Base-by-base conservation (phyloP, 2,113 vertebrate genomes). In the Phrynocephalus versicolor region DNA sequence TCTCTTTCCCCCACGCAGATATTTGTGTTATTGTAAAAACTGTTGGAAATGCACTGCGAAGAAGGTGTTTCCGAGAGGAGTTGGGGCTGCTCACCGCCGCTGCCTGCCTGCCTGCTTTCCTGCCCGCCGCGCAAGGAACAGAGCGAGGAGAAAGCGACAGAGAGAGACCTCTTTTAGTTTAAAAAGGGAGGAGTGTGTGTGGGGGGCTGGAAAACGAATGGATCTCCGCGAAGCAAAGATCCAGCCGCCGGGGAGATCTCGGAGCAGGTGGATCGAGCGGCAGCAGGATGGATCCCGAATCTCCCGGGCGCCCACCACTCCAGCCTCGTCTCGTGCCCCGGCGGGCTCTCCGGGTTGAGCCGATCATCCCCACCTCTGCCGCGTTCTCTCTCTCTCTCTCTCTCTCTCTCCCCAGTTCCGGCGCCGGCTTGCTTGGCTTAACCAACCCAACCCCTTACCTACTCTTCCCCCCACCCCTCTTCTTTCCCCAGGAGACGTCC, bases 1-100 rank as follows among this genome's bases (percentile, higher is more conserved):
- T 87, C 88, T 91, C 69, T 79, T 73, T 85, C 86, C 85, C 92
- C 94, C 93, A 90, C 94, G 91, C 92, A 90, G 94, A 86, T 90
- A 94, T 85, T 90, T 85, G 81, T 88, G 88, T 51, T 92, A 89
- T 82, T 93, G 92, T 83, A 90, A 92, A 85, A 94, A 92, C 84
- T 88, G 86, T 88, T 84, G 0, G 90, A 90, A 92, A 90, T 70
- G 76, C 85, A 70, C 3, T 62, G 79, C 39, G 81, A 81, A 81
- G 75, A 86, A 25, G 71, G n/a, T n/a, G n/a, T n/a, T 88, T 88
- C 41, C 60, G 82, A 57, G 88, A 88, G 78, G 89, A 55, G 70
- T 39, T 58, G 84, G n/a, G 78, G 74, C 35, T 89, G 87, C 84
- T 76, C 30, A 3, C 27, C 45, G 45, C 45, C 45, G 45, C 45